Evolutionary conservation across 1,140 invertebrate species (phyloP).

Genomic region (Drosophila malerkotliana): DNA sequence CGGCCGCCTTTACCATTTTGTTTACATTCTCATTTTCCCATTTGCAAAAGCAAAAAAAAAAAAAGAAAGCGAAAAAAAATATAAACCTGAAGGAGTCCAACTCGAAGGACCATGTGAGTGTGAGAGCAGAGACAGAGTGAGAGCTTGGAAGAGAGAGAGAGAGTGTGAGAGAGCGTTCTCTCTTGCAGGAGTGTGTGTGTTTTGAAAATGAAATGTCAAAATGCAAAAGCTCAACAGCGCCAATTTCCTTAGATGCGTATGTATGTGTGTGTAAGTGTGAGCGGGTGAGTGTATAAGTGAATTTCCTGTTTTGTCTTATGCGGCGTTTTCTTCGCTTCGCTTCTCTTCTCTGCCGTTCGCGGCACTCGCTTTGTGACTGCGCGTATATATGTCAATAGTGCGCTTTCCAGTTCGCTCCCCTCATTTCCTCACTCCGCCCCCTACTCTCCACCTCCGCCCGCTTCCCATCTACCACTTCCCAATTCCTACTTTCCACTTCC

Average conservation of each 20-base stretch:
- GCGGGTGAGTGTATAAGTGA: conserved; percentile 56
- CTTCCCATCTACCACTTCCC: background rate
- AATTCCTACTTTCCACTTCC: conserved; percentile 4
- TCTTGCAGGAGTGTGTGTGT: conserved; percentile 71
- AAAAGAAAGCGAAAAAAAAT: conserved; percentile 17
- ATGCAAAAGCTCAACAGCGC: conserved; percentile 79
- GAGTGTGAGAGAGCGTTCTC: conserved; percentile 16
- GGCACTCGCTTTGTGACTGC: conserved; percentile 60
- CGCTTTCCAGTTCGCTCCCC: conserved; percentile 75
- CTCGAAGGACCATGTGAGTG: conserved; percentile 16
- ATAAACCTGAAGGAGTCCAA: conserved; percentile 34
- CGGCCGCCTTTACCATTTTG: conserved; percentile 59
- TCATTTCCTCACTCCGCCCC: conserved; percentile 6
- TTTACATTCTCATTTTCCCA: conserved; percentile 68
- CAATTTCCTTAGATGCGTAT: conserved; percentile 54
- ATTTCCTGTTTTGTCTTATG: conserved; percentile 79
- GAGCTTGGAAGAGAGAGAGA: conserved; percentile 21
- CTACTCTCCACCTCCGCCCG: background rate
- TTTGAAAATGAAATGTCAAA: conserved; percentile 79
- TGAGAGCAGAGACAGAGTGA: conserved; percentile 14
- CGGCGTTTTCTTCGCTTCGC: conserved; percentile 65
- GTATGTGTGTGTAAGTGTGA: conserved; percentile 6
- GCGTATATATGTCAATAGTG: conserved; percentile 84
- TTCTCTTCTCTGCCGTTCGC: conserved; percentile 19
- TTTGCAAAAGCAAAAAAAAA: conserved; percentile 8